Base-by-base conservation (phyloP, 2,113 vertebrate genomes). In the Romanogobio albipinnatus region DNA sequence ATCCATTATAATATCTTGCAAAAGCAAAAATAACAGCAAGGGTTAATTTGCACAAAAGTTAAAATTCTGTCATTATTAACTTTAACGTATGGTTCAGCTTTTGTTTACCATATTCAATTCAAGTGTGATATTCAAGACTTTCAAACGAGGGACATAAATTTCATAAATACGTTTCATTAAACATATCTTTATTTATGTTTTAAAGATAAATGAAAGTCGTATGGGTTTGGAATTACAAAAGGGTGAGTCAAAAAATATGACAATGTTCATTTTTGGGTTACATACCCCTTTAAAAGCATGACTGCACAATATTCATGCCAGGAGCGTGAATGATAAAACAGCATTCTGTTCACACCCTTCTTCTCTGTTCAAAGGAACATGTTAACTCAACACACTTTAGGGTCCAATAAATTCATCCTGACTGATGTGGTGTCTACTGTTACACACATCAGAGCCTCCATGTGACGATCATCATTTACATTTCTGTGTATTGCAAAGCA, bases 401-500 rank as follows among this genome's bases (percentile, higher is more conserved):
- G 33, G 17, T n/a, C 29, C 9, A n/a, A 13, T 58, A 13, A 77
- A 59, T 59, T 11, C 17, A 43, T 29, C n/a, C 59, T 47, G 43
- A 45, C 36, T 26, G 58, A 77, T 77, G 49, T 58, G 51, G 7
- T 26, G 7, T 75, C 43, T 74, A 26, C 45, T 26, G 24, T 51
- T 75, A 24, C 73, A 76, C 26, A 76, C 49, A 43, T 78, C 19
- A 78, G 19, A 78, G 33, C 33, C 33, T 78, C 22, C 76, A 5
- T 62, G 14, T 66, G 58, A 78, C 47, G 9, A 77, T 68, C 78
- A 56, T 76, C 70, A 82, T 86, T 86, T 86, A 70, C 85, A 80
- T 84, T 80, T 76, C 51, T 43, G 45, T 83, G 81, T 85, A 84
- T 85, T 86, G 84, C 62, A 78, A 86, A 82, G 82, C 73, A 59